Percentiles rank a stretch among this genome's conserved stretches.
phyloP scores from a whole-genome alignment of 2,888 invertebrate genomes.

The Crossocerus cetratus region DNA sequence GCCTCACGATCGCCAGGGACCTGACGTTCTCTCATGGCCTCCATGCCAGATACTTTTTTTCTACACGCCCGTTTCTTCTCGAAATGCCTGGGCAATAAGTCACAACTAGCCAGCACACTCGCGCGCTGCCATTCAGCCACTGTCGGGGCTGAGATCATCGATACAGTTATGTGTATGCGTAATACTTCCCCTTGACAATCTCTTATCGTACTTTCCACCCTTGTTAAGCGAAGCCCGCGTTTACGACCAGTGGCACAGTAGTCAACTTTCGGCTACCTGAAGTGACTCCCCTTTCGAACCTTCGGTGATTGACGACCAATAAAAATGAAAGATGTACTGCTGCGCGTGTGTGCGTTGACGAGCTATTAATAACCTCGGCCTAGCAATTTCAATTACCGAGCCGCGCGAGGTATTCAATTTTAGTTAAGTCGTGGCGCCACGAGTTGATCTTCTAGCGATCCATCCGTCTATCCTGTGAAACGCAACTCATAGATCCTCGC shows the following conservation, averaged over 20 bases:
- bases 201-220: conserved; percentile 1
- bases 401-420: too few species aligned
- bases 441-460: too few species aligned
- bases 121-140: not conserved
- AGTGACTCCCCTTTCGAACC: too few species aligned
- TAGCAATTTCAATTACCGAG: too few species aligned
- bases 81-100: conserved; percentile 55
- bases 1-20: conserved; percentile 18
- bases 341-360: too few species aligned
- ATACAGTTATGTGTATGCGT: conserved; percentile 32
- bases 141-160: conserved; percentile 52
- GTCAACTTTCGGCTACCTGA: not conserved
- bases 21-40: conserved; percentile 4
- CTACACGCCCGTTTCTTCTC: conserved; percentile 45
- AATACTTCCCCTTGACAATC: conserved; percentile 38
- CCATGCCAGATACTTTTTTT: conserved; percentile 15
- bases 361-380: too few species aligned
- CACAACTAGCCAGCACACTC: conserved; percentile 19
- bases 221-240: not conserved
- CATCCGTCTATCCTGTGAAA: too few species aligned
- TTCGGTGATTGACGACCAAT: too few species aligned
- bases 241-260: not conserved
- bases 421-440: too few species aligned
- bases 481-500: not conserved
- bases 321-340: too few species aligned